Percentiles rank a stretch among this genome's conserved stretches.
These are phyloP conservation scores for Lucilia sericata DNA, from an alignment of 1,140 invertebrate species.

Conservation along the genomic window DNA sequence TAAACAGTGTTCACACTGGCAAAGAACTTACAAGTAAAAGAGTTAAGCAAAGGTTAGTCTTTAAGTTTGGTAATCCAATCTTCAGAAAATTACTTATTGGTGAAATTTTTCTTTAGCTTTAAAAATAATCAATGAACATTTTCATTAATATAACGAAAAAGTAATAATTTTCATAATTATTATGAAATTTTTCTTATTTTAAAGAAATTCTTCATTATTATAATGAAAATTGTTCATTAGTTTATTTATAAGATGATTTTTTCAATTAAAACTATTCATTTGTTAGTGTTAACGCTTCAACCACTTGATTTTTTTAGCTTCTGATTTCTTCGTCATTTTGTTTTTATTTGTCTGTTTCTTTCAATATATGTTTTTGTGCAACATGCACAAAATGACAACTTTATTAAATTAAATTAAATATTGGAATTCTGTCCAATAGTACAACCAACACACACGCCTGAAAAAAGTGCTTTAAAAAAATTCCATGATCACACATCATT, in stretches of 20 bases:
- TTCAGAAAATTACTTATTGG: too few species aligned
- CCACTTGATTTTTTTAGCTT: background rate
- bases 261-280: too few species aligned
- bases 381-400: conserved; percentile 36
- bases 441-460: background rate
- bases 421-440: conserved; percentile 24
- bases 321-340: background rate
- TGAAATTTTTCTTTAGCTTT: too few species aligned
- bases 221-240: too few species aligned
- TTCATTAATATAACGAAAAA: too few species aligned
- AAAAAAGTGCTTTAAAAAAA: conserved; percentile 35
- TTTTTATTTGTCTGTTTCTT: background rate
- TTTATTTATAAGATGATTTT: too few species aligned
- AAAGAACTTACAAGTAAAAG: background rate
- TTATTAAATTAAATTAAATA: conserved; percentile 45
- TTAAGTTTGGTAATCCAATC: too few species aligned
- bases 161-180: too few species aligned
- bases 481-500: conserved; percentile 46
- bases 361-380: background rate
- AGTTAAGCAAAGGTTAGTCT: too few species aligned
- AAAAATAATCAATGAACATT: too few species aligned
- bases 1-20: background rate
- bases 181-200: too few species aligned
- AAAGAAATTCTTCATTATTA: too few species aligned
- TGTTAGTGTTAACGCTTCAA: background rate